A percentile compares a stretch with the other conserved stretches of the same genome.
Conservation (phyloP, 2,888 invertebrate genomes). For the Netelia virgata region DNA sequence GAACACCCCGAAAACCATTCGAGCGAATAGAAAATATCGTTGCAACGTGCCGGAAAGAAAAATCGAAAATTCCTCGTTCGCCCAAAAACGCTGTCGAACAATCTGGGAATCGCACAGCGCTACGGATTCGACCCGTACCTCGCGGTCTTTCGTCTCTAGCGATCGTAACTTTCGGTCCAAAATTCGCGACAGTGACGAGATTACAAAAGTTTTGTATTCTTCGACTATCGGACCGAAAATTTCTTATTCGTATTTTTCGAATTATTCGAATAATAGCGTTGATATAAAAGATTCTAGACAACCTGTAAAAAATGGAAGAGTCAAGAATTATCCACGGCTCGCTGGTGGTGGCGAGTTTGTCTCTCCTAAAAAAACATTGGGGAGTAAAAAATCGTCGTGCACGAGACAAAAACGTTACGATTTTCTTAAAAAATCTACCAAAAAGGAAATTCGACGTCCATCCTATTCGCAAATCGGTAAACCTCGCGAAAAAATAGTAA, state of each 20-base stretch:
- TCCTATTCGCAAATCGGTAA: background rate
- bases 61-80: conserved; percentile 38
- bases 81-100: conserved; percentile 42
- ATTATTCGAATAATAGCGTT: conserved; percentile 17
- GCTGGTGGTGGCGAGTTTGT: conserved; percentile 61
- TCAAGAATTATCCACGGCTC: conserved; percentile 34
- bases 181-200: conserved; percentile 8
- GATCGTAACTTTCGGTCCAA: background rate
- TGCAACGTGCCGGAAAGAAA: conserved; percentile 69
- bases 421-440: background rate
- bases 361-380: background rate
- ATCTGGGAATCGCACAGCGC: conserved; percentile 63
- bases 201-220: conserved; percentile 24
- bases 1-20: conserved; percentile 69
- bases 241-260: conserved; percentile 27
- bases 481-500: background rate
- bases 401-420: background rate
- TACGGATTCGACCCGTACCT: conserved; percentile 40
- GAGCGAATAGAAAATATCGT: conserved; percentile 68
- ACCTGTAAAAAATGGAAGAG: background rate
- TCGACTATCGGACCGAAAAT: conserved; percentile 10
- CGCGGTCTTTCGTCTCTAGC: conserved; percentile 23
- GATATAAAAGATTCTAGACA: background rate
- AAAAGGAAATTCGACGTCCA: background rate
- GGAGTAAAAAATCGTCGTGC: background rate